These are phyloP conservation scores for Andrena flavipes DNA, from an alignment of 2,888 invertebrate species.

Conservation along the genomic window DNA sequence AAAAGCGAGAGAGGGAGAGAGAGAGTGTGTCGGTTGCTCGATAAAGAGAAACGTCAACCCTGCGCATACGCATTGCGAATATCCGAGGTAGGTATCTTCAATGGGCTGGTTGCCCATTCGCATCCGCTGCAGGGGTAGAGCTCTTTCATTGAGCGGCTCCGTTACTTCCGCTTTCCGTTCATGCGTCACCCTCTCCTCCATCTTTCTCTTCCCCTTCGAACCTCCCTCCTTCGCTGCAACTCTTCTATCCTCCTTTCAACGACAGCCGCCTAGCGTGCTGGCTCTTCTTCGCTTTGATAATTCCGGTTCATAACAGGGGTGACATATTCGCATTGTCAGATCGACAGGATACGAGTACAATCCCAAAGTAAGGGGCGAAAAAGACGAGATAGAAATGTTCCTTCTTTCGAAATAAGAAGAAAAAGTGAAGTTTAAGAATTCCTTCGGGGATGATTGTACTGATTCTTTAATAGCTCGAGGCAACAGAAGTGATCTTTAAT, in stretches of 20 bases:
- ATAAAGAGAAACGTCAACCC: constrained; percentile 69
- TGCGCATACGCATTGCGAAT: constrained; percentile 76
- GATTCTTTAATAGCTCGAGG: neutral
- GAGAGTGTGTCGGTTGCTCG: constrained; percentile 58
- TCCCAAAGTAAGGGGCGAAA: too few species aligned
- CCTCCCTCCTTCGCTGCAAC: constrained; percentile 4
- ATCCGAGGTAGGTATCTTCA: constrained; percentile 75
- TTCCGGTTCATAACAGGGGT: neutral
- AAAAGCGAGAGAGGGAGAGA: constrained; percentile 6
- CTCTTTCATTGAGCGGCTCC: constrained; percentile 81
- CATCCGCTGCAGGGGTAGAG: constrained; percentile 76
- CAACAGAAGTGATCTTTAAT: neutral
- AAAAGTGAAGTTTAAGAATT: neutral
- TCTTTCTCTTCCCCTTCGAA: constrained; percentile 37
- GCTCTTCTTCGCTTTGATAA: neutral
- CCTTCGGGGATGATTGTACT: neutral
- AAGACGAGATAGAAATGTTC: too few species aligned
- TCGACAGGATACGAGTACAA: neutral
- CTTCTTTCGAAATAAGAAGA: too few species aligned
- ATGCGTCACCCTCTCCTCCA: constrained; percentile 68
- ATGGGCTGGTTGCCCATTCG: constrained; percentile 81
- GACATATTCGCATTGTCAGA: neutral
- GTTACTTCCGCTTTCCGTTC: constrained; percentile 80
- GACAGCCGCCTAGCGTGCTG: neutral
- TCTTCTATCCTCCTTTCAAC: constrained; percentile 11